Base-by-base conservation (phyloP, 2,888 invertebrate genomes). In the Agonum fuliginosum region DNA sequence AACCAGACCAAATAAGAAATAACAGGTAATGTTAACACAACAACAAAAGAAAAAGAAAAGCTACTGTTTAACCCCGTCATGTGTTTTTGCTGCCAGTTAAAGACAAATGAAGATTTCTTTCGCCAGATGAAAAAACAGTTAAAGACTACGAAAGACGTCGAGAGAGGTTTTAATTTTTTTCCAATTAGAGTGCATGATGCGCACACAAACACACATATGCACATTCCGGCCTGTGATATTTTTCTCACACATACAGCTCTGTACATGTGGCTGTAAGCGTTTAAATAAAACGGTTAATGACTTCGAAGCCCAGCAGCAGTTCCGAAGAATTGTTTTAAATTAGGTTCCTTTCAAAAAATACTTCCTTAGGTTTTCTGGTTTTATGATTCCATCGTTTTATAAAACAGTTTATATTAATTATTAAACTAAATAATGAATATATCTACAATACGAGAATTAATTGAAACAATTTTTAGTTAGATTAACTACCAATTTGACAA, bases 221-320 rank as follows among this genome's bases (percentile, higher is more conserved):
- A 22, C 67, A 62, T 62, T 62, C 58, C 30, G 10, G 30, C 8
- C 58, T 62, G 58, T 62, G 27, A 62, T 62, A 19, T 62, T 62
- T 62, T 62, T 62, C 30, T 62, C 58, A 62, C 58, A 62, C 58
- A 62, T 58, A 58, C 58, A 14, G 14, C 58, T 30, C 2, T 62
- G 58, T 62, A 62, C 58, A 78, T 46, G 67, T 71, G 46, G 70
- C 58, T 58, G 58, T 37, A 75, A 78, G 78, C 34, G 17, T 34
- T 58, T 8, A 27, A 67, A 72, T 78, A 79, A 74, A 76, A 67
- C 67, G 67, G 67, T 67, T 67, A 41, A 67, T 67, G 67, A 67
- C 67, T 51, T 62, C 30, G 30, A 27, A 22, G 30, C 17, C 30
- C 30, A 17, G 14, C 30, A 17, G 14, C 58, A 30, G 14, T 62